Evolutionary conservation across 2,797 vertebrate species (phyloP).

Genomic region (Sphenodon punctatus): DNA sequence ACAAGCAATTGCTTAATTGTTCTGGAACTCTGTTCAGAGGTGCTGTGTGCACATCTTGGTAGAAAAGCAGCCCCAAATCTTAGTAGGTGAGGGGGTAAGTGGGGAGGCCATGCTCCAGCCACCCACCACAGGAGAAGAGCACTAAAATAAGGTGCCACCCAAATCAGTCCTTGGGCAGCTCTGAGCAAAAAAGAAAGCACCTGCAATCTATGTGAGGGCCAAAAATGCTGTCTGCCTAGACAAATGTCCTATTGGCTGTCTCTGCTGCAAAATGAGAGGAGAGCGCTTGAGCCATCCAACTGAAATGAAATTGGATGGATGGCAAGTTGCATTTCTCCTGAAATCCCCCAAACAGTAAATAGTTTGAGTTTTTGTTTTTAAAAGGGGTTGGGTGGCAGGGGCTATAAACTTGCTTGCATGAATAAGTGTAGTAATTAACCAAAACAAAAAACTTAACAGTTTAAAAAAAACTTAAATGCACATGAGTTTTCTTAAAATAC

Average conservation of each 20-base stretch:
- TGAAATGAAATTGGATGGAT: slow-evolving; percentile 57
- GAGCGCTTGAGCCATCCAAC: too few species aligned
- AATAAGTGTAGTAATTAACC: too few species aligned
- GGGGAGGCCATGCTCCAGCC: background rate
- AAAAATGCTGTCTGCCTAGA: too few species aligned
- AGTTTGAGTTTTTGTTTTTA: slow-evolving; percentile 68
- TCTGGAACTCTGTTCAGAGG: too few species aligned
- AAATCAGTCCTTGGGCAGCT: too few species aligned
- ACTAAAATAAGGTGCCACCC: too few species aligned
- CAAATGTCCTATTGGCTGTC: too few species aligned
- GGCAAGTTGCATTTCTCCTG: slow-evolving; percentile 64
- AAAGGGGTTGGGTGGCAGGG: slow-evolving; percentile 58
- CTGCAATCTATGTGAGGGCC: too few species aligned
- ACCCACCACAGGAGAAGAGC: background rate
- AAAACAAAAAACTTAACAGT: too few species aligned
- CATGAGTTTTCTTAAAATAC: too few species aligned
- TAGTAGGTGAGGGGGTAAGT: background rate
- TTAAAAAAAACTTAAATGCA: too few species aligned
- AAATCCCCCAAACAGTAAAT: slow-evolving; percentile 67
- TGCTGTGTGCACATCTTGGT: background rate
- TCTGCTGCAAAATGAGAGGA: slow-evolving; percentile 56
- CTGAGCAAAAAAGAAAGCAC: too few species aligned
- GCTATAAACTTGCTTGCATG: slow-evolving; percentile 73
- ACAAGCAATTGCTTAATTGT: background rate
- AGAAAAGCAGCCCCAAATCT: background rate